Base-by-base conservation (phyloP, 2,888 invertebrate species). In the Platycheirus albimanus region DNA sequence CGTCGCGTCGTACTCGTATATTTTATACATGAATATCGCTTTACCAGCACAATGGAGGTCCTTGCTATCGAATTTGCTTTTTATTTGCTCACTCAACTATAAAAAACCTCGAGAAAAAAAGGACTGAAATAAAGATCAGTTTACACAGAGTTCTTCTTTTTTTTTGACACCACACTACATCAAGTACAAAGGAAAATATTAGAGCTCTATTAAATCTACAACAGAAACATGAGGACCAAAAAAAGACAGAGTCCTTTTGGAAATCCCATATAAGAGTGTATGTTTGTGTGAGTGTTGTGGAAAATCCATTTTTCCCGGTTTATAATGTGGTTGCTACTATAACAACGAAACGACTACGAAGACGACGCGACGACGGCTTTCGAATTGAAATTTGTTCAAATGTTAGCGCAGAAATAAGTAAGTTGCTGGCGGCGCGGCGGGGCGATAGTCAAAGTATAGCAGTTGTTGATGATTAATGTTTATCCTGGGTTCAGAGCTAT, bases 381-480 rank as follows among this genome's bases (percentile, higher is more conserved):
- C 20, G 47, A 45, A 24, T n/a, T 49, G 47, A 38, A 54, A 56
- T 67, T 67, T 63, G 69, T 76, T 69, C 52, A 41, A 63, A 71
- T 72, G 71, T 43, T 58, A 49, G 67, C 43, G 63, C 17, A 43
- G 45, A 72, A 43, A 63, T 58, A 71, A 72, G 66, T 66, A 54
- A 77, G 71, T 71, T 58, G 43, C 52, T 66, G n/a, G n/a, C n/a
- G n/a, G n/a, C n/a, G n/a, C n/a, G n/a, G n/a, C 6, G 61, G 30
- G n/a, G n/a, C n/a, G n/a, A 52, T 30, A 36, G 49, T 64, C 19
- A 41, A 49, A 66, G 52, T 52, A 36, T 49, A 33, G 64, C 41
- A 63, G 64, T 64, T 49, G 54, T 72, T 78, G 72, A 83, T 83
- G 83, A 83, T 83, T 83, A 83, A 83, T 83, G 83, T 74, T 83